A percentile compares a stretch with the other conserved stretches of the same genome.
These are phyloP conservation scores for Caranx ignobilis DNA, from an alignment of 2,113 vertebrate genomes.

Conservation along the genomic window DNA sequence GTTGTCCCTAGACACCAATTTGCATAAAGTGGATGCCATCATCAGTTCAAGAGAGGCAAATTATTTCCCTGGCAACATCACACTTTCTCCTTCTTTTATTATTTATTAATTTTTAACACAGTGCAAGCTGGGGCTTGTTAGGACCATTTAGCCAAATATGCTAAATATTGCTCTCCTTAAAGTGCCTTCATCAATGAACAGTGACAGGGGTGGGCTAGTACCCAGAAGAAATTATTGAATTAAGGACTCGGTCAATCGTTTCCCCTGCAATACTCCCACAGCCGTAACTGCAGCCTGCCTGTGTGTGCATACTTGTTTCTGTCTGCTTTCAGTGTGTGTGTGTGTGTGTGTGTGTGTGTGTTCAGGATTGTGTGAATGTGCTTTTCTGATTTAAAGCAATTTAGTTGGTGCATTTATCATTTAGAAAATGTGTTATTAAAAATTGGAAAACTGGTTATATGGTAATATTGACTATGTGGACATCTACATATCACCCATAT, in stretches of 20 bases:
- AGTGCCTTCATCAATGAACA: constrained; percentile 91
- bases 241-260: constrained; percentile 91
- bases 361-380: not conserved
- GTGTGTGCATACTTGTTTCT: not conserved
- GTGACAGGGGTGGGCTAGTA: constrained; percentile 67
- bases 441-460: not conserved
- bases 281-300: constrained; percentile 36
- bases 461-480: constrained; percentile 1
- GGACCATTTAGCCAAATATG: constrained; percentile 97
- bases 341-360: constrained; percentile 13
- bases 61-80: constrained; percentile 98
- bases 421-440: not conserved
- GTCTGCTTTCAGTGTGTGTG: constrained; percentile 22
- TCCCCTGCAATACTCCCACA: constrained; percentile 87
- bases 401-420: not conserved
- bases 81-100: constrained; percentile 86
- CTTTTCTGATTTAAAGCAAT: not conserved
- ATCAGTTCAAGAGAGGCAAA: constrained; percentile 99
- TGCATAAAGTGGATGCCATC: constrained; percentile 99
- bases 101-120: constrained; percentile 86
- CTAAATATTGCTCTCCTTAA: constrained; percentile 93
- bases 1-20: constrained; percentile 99
- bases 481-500: not conserved
- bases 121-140: constrained; percentile 94
- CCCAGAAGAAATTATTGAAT: constrained; percentile 87